A percentile compares a stretch with the other conserved stretches of the same genome.
Conservation (phyloP, 2,113 vertebrate genomes). For the Symphodus melops region DNA sequence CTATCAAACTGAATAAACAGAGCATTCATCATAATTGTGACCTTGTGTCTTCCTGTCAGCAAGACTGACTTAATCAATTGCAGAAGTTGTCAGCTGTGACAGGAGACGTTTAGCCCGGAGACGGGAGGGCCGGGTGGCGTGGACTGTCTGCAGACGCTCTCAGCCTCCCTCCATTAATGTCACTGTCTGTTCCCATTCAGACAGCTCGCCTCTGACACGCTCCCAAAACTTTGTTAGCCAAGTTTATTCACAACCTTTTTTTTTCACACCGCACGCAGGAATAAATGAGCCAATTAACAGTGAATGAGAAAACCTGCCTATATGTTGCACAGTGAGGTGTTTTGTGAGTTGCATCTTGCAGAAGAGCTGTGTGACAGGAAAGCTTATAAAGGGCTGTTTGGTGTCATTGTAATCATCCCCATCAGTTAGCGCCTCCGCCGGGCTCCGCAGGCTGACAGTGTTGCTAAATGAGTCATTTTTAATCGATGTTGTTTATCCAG, state of each 20-base stretch:
- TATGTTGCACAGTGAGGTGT: constrained; percentile 51
- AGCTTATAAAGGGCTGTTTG: constrained; percentile 56
- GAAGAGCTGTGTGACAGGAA: constrained; percentile 57
- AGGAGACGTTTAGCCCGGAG: constrained; percentile 71
- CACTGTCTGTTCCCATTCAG: constrained; percentile 61
- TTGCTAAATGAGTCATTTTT: constrained; percentile 72
- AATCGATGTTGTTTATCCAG: constrained; percentile 57
- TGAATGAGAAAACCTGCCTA: constrained; percentile 59
- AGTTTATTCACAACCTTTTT: constrained; percentile 45
- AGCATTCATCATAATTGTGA: constrained; percentile 77
- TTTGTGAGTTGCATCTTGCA: constrained; percentile 54
- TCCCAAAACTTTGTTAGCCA: constrained; percentile 69
- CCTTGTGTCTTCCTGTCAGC: constrained; percentile 67
- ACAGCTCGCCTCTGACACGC: constrained; percentile 42
- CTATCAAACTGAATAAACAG: constrained; percentile 61
- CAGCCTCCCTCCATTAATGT: constrained; percentile 68
- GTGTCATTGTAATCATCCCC: constrained; percentile 65
- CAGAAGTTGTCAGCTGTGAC: constrained; percentile 75
- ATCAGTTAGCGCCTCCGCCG: constrained; percentile 61
- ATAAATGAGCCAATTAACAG: constrained; percentile 76
- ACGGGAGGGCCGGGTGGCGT: constrained; percentile 59
- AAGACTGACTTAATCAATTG: constrained; percentile 79
- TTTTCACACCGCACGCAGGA: constrained; percentile 24
- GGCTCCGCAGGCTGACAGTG: constrained; percentile 63
- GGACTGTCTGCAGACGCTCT: constrained; percentile 60